Conservation (phyloP, 2,113 vertebrate genomes). For the Chaetura pelagica region DNA sequence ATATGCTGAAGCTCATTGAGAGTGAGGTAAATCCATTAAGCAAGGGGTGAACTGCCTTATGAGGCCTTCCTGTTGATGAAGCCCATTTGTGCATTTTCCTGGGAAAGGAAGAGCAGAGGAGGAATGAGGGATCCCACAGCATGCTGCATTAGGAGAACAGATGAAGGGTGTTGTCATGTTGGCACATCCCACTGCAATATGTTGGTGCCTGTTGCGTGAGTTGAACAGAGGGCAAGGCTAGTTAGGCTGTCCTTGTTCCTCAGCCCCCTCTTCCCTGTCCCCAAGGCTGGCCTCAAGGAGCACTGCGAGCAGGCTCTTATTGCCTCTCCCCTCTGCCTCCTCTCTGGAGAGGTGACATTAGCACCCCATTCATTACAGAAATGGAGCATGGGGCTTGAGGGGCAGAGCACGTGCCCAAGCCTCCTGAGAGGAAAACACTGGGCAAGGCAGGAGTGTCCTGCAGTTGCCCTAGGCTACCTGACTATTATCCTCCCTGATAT, state of each 20-base stretch:
- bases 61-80: rapidly evolving
- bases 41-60: neutral
- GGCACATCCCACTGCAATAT: neutral
- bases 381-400: neutral
- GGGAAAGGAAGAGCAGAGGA: neutral
- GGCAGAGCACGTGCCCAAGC: neutral
- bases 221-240: neutral
- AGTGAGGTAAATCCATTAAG: neutral
- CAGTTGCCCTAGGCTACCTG: neutral
- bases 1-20: neutral
- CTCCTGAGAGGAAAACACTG: rapidly evolving
- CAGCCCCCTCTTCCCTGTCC: neutral
- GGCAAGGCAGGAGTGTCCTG: rapidly evolving
- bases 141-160: neutral
- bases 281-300: neutral
- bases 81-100: neutral
- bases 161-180: neutral
- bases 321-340: neutral
- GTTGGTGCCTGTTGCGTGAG: neutral
- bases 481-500: too few relatives aligned
- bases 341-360: neutral
- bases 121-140: neutral
- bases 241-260: neutral
- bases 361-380: neutral
- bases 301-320: rapidly evolving